Evolutionary conservation across 35 echinoderm and acorn worm genomes (phyloP), one percentile per base, ranked within the genome.

Genomic region (Heliocidaris erythrogramma): DNA sequence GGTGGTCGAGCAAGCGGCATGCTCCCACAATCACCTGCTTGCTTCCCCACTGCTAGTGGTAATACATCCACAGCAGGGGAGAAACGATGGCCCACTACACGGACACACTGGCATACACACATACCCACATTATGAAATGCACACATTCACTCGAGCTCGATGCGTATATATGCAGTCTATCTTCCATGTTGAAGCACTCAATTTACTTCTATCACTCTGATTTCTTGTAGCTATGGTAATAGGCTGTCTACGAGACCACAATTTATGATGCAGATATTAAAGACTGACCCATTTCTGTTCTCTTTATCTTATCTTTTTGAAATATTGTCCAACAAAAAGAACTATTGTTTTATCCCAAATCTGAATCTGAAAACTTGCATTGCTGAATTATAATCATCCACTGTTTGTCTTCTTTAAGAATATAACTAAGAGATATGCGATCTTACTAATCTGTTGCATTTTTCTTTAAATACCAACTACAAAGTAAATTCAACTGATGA

Each of bases 191-290:
- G 18, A 27, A 78, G 65, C 65, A 78, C 65, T 78, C 65, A 24
- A 78, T 78, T 78, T 78, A 78, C 65, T 78, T 78, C 27, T 78
- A 78, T 78, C 65, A 78, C 65, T 78, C 21, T 27, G 65, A 78
- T n/a, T 78, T 78, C 65, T 24, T 78, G 65, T 78, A 78, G 65
- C 65, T 78, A 78, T 78, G 65, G 65, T 78, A 24, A 78, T 78
- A 24, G 65, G 17, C 65, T 78, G 65, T 78, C 65, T 24, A 78
- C 27, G 65, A 78, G 65, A 78, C 65, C 65, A 78, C 65, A 78
- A 78, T 78, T 78, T 78, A n/a, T 7, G 35, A n/a, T 78, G 65
- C 1, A 42, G 35, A 42, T 42, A 42, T 27, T 4, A 78, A 78
- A 78, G 27, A n/a, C 27, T n/a, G 18, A 27, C 7, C 65, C 17